Conservation (phyloP, 2,113 vertebrate genomes). For the Raja brachyura region DNA sequence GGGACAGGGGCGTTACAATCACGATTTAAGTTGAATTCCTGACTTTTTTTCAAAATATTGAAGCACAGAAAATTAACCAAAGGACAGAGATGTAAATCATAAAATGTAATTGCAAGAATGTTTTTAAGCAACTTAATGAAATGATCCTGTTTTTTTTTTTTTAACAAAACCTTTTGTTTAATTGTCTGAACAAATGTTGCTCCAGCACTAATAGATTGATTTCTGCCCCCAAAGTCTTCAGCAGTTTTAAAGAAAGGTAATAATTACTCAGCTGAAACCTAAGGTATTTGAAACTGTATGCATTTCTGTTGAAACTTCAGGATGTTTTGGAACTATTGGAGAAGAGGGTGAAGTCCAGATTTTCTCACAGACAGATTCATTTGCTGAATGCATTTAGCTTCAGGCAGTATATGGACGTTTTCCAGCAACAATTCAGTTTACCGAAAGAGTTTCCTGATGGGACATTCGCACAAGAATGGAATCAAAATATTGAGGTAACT, state of each 20-base stretch:
- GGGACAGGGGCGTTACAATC: too few relatives aligned
- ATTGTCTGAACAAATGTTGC: too few relatives aligned
- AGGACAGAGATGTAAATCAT: background rate
- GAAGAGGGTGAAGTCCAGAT: constrained; percentile 93
- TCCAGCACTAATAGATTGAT: too few relatives aligned
- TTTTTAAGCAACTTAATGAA: background rate
- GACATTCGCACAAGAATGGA: constrained; percentile 74
- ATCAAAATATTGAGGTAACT: constrained; percentile 66
- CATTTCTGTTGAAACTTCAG: constrained; percentile 52
- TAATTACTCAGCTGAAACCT: background rate
- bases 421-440: constrained; percentile 68
- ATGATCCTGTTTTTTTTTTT: background rate
- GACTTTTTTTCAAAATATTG: background rate
- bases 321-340: constrained; percentile 92
- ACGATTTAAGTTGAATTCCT: too few relatives aligned
- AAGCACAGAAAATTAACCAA: background rate
- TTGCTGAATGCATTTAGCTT: constrained; percentile 70
- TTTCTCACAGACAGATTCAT: constrained; percentile 93
- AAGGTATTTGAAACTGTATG: background rate
- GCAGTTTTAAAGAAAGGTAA: background rate
- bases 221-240: too few relatives aligned
- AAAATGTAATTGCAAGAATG: background rate
- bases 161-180: too few relatives aligned
- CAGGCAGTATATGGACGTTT: constrained; percentile 64
- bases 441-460: constrained; percentile 65